Evolutionary conservation across 2,888 invertebrate species (phyloP), one percentile per base, ranked within the genome.

Genomic region (Malacosoma neustria): DNA sequence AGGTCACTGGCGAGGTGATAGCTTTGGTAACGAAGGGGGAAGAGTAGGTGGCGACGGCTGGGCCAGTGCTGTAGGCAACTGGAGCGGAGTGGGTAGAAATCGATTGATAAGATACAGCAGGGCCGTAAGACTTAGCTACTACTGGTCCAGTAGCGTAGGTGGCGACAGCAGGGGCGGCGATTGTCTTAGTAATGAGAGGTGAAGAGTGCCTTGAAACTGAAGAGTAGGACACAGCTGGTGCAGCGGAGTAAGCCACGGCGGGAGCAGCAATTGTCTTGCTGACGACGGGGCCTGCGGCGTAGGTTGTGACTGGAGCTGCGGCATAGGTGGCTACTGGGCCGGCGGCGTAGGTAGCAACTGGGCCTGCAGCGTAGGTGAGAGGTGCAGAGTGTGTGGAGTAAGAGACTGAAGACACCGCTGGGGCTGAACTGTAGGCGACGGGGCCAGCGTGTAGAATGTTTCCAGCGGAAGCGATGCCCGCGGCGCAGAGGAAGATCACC

Each of bases 401-500:
- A 22, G 22, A 22, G 9, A 22, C 22, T 22, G 22, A 22, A 22
- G 22, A 22, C 6, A 22, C 22, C 38, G 84, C 81, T 34, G 88
- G 85, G 40, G 88, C 87, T 36, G 89, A 87, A 38, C 80, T 77
- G 72, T 88, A 88, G 6, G 79, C 70, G 22, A 80, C 64, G 5
- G 74, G 74, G 29, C 74, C 74, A 33, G 57, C 64, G 45, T 77
- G 76, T 22, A 76, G 64, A 11, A 90, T 62, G 52, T 86, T 63
- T 46, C 91, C 91, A 39, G 90, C 91, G 60, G 86, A 87, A 57
- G 88, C 89, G 46, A 87, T 79, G 54, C 89, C 88, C 71, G 89
- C 84, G 54, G 86, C 75, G 63, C 89, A 86, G 61, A 87, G 74
- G 59, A 91, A 69, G 38, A 88, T 68, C 49, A 90, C 60, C 48